Conservation (phyloP, 2,113 vertebrate species). For the Nothocercus julius region DNA sequence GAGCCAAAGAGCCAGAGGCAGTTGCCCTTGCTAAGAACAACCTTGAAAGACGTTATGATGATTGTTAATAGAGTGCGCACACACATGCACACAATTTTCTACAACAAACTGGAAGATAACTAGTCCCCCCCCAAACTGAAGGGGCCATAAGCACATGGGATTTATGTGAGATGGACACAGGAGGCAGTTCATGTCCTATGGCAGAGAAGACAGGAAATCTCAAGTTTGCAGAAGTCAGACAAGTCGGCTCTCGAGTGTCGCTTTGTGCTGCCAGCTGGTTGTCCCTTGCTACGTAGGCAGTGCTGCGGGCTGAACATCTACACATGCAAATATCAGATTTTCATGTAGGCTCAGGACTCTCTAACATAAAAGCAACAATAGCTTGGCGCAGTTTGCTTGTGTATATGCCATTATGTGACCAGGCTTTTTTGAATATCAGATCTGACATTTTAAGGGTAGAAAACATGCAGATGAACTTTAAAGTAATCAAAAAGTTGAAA, state of each 20-base stretch:
- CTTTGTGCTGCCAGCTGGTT: background rate
- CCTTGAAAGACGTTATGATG: constrained; percentile 23
- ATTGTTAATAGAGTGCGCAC: background rate
- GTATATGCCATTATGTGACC: background rate
- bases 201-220: background rate
- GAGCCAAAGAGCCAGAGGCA: constrained; percentile 66
- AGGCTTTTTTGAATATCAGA: background rate
- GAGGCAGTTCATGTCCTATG: background rate
- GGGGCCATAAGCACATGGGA: background rate
- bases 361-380: background rate
- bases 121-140: background rate
- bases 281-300: background rate
- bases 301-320: background rate
- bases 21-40: constrained; percentile 64
- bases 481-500: background rate
- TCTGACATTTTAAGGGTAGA: background rate
- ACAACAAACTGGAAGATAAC: background rate
- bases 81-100: constrained; percentile 3
- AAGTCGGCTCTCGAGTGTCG: rapidly evolving
- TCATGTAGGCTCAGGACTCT: background rate
- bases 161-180: background rate
- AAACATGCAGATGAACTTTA: background rate
- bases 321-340: background rate
- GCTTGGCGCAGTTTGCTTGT: rapidly evolving
- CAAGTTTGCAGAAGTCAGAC: background rate